These are phyloP conservation scores for Ciona savignyi DNA, from an alignment of 23 tunicate species.

Conservation along the genomic window DNA sequence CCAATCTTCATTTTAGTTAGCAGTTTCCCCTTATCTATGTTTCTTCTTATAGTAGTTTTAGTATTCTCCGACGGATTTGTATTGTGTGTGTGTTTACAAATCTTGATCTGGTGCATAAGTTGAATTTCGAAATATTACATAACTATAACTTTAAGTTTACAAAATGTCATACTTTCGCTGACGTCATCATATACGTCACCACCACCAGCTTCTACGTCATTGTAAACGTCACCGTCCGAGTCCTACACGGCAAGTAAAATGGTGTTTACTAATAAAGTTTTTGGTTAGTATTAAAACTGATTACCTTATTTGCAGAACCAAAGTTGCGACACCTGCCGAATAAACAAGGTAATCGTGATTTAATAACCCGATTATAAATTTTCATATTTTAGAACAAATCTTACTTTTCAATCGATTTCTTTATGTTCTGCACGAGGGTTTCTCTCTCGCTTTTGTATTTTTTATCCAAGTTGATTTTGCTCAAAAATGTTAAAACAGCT, in stretches of 20 bases:
- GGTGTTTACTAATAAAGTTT: no score
- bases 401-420: constrained; percentile 1
- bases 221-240: constrained; percentile 11
- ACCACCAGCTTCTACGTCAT: constrained; percentile 12
- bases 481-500: constrained; percentile 37
- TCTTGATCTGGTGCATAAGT: no score
- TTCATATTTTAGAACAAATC: no score
- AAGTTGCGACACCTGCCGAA: not conserved
- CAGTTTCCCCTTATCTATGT: no score
- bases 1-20: no score
- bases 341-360: not conserved
- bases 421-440: constrained; percentile 9
- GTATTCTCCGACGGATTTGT: no score
- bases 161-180: not conserved
- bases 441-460: constrained; percentile 34
- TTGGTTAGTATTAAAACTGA: no score
- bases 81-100: no score
- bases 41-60: no score
- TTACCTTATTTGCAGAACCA: not conserved
- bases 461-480: constrained; percentile 48
- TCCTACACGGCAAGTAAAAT: not conserved
- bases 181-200: constrained; percentile 19
- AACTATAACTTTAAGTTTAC: no score
- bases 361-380: not conserved
- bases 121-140: no score